Base-by-base conservation (phyloP, 2,888 invertebrate species). In the Ypsolopha sequella region DNA sequence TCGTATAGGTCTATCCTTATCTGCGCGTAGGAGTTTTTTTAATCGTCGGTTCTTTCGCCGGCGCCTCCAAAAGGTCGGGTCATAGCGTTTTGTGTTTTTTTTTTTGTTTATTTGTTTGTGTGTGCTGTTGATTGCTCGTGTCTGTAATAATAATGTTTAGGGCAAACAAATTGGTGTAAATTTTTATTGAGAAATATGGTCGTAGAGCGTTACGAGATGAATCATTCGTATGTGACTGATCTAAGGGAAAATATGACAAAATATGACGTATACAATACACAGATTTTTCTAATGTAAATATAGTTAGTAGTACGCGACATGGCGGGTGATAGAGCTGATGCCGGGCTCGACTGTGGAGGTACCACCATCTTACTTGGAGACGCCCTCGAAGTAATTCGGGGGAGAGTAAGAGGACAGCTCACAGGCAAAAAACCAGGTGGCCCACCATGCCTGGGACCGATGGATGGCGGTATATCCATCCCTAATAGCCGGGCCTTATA, bases 111-210 rank as follows among this genome's bases (percentile, higher is more conserved):
- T 78, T 72, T 79, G 72, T 78, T 73, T 71, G 73, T 70, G 68
- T 64, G 77, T 64, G 78, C 73, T 79, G 82, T 39, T 53, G 53
- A 81, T 82, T 80, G 75, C 69, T 70, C 64, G 61, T 64, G 70
- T 64, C 65, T 58, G 66, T 84, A 80, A 85, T 84, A 81, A 85
- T 72, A 80, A 80, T 80, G 79, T 80, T 84, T 82, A 79, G 66
- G 64, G 59, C 56, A 63, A 68, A 73, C 80, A 82, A 84, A 85
- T 85, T 82, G 81, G 75, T 81, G 78, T 80, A 80, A 76, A 78
- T 73, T 78, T 79, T 78, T 80, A 82, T 84, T 85, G 71, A 77
- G 76, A 80, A 79, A 71, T 73, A 80, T 66, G 4, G 48, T 38
- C 36, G 7, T 39, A 39, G 10, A n/a, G 39, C n/a, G 9, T 39